Conservation (phyloP, 2,888 invertebrate species). For the Pyrgus malvae region DNA sequence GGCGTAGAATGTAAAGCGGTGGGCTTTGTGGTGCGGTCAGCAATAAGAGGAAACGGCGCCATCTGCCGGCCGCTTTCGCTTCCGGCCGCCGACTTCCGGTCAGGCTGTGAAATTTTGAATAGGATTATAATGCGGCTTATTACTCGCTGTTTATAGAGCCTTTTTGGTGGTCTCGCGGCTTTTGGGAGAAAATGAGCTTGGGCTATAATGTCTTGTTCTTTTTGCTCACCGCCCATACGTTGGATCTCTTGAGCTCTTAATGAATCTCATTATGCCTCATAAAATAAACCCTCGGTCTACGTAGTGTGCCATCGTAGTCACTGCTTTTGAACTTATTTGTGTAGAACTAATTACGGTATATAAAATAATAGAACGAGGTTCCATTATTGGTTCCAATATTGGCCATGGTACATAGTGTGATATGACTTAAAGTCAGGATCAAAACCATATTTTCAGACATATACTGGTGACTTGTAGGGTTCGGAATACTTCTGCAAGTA, state of each 20-base stretch:
- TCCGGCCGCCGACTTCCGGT: constrained; percentile 62
- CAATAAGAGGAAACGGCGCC: constrained; percentile 74
- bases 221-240: constrained; percentile 5
- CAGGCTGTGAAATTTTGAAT: constrained; percentile 65
- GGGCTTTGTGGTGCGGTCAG: constrained; percentile 71
- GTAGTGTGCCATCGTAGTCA: background rate
- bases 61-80: constrained; percentile 65
- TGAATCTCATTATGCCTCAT: constrained; percentile 14
- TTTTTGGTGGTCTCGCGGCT: constrained; percentile 27
- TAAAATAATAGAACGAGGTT: too few relatives aligned
- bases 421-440: too few relatives aligned
- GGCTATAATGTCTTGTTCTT: constrained; percentile 20
- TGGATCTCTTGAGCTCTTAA: constrained; percentile 11
- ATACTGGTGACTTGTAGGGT: too few relatives aligned
- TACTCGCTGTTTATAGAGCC: constrained; percentile 45
- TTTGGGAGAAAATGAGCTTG: constrained; percentile 20
- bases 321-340: too few relatives aligned
- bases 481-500: too few relatives aligned
- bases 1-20: constrained; percentile 51
- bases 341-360: too few relatives aligned
- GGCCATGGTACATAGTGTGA: too few relatives aligned
- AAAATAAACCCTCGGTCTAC: background rate
- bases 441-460: too few relatives aligned
- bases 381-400: too few relatives aligned
- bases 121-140: constrained; percentile 63